Evolutionary conservation across 2,797 vertebrate genomes (phyloP), one percentile per base, ranked within the genome.

Genomic region (Pipistrellus pipistrellus): DNA sequence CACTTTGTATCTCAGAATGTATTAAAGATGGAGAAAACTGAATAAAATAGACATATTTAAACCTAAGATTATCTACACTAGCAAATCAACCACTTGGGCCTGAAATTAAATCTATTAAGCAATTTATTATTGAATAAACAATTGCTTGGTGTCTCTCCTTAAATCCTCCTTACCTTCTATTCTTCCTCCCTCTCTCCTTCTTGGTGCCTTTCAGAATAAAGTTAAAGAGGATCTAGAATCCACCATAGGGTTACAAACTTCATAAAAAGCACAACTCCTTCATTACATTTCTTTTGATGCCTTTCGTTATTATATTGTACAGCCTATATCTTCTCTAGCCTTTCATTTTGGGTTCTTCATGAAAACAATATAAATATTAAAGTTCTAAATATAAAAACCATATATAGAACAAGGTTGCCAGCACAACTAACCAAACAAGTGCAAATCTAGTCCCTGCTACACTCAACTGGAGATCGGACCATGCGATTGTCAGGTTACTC

Each of bases 101-200:
- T 27, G 83, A 84, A 86, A 81, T 69, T 41, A 69, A 32, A 84
- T 35, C 8, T 53, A 72, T 41, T 46, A 53, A 91, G 59, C 18
- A 76, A 80, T 8, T 75, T 87, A 35, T 48, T 76, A 82, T 0
- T 66, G 12, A 46, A 55, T 32, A 17, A 53, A 95, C 91, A 96
- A 93, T 73, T 82, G 51, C 35, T 94, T 96, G 17, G 27, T 13
- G 7, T 96, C 55, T 86, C 84, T 59, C 68, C 12, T 91, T 76
- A 94, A 64, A 68, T 15, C 11, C 59, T 71, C 35, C 17, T 85
- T 88, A 88, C 23, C 4, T 85, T 71, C 7, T 57, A 35, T 59
- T 44, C 62, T 38, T 1, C 21, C 23, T 69, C 38, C n/a, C 35
- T 48, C 18, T 66, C 20, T 86, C 48, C 38, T 27, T 83, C 59